Evolutionary conservation across 2,888 invertebrate genomes (phyloP), one percentile per base, ranked within the genome.

Genomic region (Drosophila lacicola): DNA sequence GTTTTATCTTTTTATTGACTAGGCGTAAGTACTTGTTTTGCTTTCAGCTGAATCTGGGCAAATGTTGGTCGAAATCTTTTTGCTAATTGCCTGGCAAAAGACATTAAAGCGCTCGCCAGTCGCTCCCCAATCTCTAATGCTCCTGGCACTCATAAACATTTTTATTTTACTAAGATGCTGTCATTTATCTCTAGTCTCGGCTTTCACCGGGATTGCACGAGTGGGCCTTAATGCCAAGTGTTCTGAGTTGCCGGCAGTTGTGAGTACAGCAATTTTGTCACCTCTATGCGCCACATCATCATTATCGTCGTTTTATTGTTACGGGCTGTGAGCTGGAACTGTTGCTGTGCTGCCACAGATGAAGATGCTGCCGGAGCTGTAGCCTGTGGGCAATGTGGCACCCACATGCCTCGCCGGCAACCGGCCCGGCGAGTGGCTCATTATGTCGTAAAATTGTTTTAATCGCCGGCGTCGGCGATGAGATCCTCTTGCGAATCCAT

Each of bases 381-480:
- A 37, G 82, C 74, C 78, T 74, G 68, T 60, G 70, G 83, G 67
- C 82, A 85, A 80, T 79, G 69, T 87, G 83, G 80, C 83, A 88
- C 80, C 88, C 88, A 83, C 88, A 82, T 82, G 86, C 74, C 78
- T 53, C 72, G 56, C 36, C 47, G 47, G 53, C 70, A 60, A 71
- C 67, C 71, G 65, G 71, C 37, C 54, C 71, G 68, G 72, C 82
- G 84, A 87, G 88, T 87, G 89, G 89, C 88, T 86, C 89, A 86
- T 86, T 86, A 86, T 87, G 89, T 86, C 85, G 85, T 86, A 84
- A 86, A 85, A 84, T 64, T 42, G 63, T 75, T 86, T 86, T 89
- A 85, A 86, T 89, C 85, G 85, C 71, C 78, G 44, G 41, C 70
- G 57, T 67, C 63, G 66, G 42, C 51, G 54, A 42, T 53, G 74